Evolutionary conservation across 64 coral and sea anemone species (phyloP), one percentile per base, ranked within the genome.

Genomic region (Actinia equina): DNA sequence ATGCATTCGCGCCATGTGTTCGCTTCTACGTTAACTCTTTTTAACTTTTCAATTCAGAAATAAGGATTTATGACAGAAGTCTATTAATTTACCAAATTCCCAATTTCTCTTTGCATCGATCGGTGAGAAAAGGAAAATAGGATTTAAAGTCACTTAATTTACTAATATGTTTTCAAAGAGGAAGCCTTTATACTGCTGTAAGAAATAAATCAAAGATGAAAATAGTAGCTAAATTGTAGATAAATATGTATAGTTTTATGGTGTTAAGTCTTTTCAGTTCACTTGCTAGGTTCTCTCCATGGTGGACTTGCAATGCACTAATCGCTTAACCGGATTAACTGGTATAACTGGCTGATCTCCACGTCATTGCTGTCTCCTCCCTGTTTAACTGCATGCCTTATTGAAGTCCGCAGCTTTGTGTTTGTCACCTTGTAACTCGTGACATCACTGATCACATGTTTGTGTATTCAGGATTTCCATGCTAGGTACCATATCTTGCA

Each of bases 281-380:
- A 74, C 69, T 74, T 14, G 69, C 41, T 57, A 57, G 55, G 55
- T 65, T 65, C 5, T 26, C 78, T 81, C 78, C 78, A 81, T 81
- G 78, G 78, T 81, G 43, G 22, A 81, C 78, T 49, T 7, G 78
- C 78, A 81, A 52, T 81, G 78, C 78, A 81, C 78, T 81, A 49
- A 81, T 81, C 17, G 41, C 69, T 74, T 74, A 74, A 74, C 69
- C 10, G 69, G 69, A 15, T 74, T 74, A 74, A 74, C 69, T 41
- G 69, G 69, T 41, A 27, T 37, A 37, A 74, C 69, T 25, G 69
- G 69, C 69, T 74, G 69, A 74, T 41, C 69, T 27, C n/a, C 69
- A 41, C n/a, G 69, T 30, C 69, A 74, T 74, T 74, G 69, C 69
- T 74, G 62, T 65, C 9, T 20, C 22, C 18, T 20, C 22, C 18